Evolutionary conservation across 2,113 vertebrate species (phyloP).

Genomic region (Tyrannus savana): DNA sequence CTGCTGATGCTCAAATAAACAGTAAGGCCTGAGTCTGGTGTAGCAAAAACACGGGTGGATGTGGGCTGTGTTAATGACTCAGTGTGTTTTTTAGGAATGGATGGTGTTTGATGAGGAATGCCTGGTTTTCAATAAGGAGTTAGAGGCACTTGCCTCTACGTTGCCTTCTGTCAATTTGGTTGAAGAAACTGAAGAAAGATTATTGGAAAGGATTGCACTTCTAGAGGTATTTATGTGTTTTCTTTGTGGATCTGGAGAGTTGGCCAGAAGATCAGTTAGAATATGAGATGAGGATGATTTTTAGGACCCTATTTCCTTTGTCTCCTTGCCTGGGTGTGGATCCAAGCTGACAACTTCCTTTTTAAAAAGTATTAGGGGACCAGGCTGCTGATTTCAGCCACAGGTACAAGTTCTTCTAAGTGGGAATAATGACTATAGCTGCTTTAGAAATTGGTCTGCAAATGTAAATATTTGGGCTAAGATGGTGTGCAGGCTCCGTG

Average conservation of each 20-base stretch:
- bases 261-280: neutral
- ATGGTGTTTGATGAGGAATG: slow-evolving; percentile 81
- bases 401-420: neutral
- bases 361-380: neutral
- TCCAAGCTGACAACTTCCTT: neutral
- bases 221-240: slow-evolving; percentile 78
- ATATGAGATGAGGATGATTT: neutral
- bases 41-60: neutral
- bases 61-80: neutral
- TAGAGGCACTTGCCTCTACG: slow-evolving; percentile 70
- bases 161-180: slow-evolving; percentile 78
- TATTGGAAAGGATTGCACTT: slow-evolving; percentile 74
- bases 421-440: neutral
- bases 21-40: neutral
- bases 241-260: neutral
- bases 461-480: neutral
- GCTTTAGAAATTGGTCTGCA: neutral
- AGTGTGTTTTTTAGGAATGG: slow-evolving; percentile 79
- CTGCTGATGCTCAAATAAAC: neutral
- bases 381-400: neutral
- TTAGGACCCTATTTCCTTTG: neutral
- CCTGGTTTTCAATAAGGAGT: slow-evolving; percentile 73
- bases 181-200: slow-evolving; percentile 80
- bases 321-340: neutral
- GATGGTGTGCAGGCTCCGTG: neutral